Percentiles rank a stretch among this genome's conserved stretches.
Evolutionary conservation across 64 coral and sea anemone species (phyloP).

Genomic region (Dendrophyllia cribrosa): DNA sequence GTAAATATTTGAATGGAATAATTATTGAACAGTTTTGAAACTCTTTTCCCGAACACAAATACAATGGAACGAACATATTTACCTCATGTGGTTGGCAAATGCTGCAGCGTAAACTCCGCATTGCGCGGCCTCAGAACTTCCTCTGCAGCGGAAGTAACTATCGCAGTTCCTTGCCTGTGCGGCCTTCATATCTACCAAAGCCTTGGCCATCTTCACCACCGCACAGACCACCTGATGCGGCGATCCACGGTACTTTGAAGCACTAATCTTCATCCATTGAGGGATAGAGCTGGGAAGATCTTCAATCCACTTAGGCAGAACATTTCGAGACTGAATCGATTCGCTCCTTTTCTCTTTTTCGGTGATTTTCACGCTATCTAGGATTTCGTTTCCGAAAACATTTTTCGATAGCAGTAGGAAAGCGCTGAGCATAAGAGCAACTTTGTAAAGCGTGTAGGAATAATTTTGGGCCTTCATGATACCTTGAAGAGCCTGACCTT

Average conservation of each 20-base stretch:
- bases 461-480: neutral
- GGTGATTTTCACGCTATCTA: neutral
- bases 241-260: neutral
- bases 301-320: neutral
- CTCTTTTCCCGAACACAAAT: too few species aligned
- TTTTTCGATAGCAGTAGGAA: neutral
- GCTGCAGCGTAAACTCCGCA: neutral
- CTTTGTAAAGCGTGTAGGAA: neutral
- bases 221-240: neutral
- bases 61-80: neutral
- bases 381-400: neutral
- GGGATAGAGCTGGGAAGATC: neutral
- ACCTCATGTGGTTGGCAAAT: neutral
- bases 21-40: too few species aligned
- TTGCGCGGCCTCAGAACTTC: neutral
- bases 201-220: neutral
- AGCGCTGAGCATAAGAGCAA: neutral
- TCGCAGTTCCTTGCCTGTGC: neutral
- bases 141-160: neutral
- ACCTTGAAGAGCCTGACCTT: neutral
- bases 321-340: neutral
- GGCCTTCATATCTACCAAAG: neutral
- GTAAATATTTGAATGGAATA: too few species aligned
- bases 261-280: neutral
- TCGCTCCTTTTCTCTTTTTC: neutral